A percentile compares a stretch with the other conserved stretches of the same genome.
Conservation (phyloP, 2,797 vertebrate genomes). For the Bovichtus diacanthus region DNA sequence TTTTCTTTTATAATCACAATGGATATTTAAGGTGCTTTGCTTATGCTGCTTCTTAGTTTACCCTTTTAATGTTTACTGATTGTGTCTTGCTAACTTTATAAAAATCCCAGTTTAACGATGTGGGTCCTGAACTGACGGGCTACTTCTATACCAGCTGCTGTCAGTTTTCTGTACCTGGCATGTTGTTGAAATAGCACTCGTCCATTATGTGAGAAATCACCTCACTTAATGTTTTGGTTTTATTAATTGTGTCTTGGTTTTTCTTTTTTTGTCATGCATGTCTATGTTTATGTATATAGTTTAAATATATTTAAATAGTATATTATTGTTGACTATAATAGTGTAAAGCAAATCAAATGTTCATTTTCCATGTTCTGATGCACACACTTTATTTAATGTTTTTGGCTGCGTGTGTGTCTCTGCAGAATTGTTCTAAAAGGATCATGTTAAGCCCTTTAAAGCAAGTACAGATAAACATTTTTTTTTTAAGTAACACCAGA, state of each 20-base stretch:
- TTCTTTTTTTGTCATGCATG: background rate
- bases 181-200: background rate
- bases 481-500: background rate
- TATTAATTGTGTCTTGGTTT: background rate
- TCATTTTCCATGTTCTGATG: background rate
- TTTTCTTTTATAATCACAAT: background rate
- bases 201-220: conserved; percentile 6
- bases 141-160: background rate
- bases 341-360: background rate
- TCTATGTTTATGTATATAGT: background rate
- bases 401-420: background rate
- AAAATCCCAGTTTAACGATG: background rate
- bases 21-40: background rate
- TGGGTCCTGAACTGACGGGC: background rate
- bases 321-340: background rate
- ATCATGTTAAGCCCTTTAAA: background rate
- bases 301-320: background rate
- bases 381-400: background rate
- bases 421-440: background rate
- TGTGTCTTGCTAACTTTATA: background rate
- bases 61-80: background rate
- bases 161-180: conserved; percentile 18
- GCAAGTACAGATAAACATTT: background rate
- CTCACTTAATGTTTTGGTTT: background rate
- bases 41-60: background rate